Evolutionary conservation across 1,140 invertebrate species (phyloP), one percentile per base, ranked within the genome.

Genomic region (Bombus difficillimus): DNA sequence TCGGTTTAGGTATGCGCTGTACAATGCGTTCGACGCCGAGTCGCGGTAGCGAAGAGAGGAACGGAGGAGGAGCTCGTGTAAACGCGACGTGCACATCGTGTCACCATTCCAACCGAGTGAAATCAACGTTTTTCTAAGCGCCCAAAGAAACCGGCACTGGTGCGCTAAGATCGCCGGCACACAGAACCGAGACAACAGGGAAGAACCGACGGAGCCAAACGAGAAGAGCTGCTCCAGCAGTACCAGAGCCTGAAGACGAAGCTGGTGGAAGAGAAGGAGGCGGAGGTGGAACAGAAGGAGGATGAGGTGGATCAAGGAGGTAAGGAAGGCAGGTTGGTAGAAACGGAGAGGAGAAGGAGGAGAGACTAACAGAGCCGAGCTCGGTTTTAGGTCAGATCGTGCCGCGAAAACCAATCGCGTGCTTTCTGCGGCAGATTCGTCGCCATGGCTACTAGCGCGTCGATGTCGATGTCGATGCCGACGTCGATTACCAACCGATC

Each of bases 301-400:
- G 80, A 85, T 84, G 88, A 90, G 87, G 90, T 92, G 86, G 90
- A 91, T 89, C 80, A 82, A 87, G 71, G 85, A 87, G 85, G 68
- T 47, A 77, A 87, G 84, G 81, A 43, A 89, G 87, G 72, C 71
- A 66, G 57, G 75, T 66, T 32, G 59, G 85, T 82, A 83, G 89
- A 81, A 85, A 88, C 78, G 81, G 79, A 84, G 86, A 90, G 86
- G 83, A 86, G 85, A 76, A 76, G 83, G 77, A 89, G 85, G 83
- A 86, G 91, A 90, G 89, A 89, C 89, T 90, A 93, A 92, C 90
- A 89, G 88, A 82, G 86, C 76, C 41, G 84, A 76, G 86, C 86
- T 88, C 86, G 91, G 90, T 95, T 95, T 94, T 94, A 94, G 94
- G 94, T 94, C 94, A 95, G 88, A 94, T 94, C 94, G 93, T 95